A percentile compares a stretch with the other conserved stretches of the same genome.
phyloP scores from a whole-genome alignment of 2,888 invertebrate species.

The Drosophila nr. perissopoda region DNA sequence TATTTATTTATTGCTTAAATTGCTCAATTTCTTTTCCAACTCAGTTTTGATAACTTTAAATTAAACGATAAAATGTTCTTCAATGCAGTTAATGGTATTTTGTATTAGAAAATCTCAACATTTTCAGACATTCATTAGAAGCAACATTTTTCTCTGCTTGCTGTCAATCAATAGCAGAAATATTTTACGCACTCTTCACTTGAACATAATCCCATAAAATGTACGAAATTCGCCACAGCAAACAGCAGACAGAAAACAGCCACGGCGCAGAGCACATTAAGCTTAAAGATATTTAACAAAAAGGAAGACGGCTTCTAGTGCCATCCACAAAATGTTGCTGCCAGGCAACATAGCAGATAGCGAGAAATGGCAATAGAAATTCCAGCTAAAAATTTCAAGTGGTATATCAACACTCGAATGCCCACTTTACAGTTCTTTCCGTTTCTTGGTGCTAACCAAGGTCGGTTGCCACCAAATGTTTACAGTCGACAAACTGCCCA shows the following conservation, averaged over 20 bases:
- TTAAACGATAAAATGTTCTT: not conserved
- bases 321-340: conserved; percentile 31
- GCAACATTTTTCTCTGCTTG: conserved; percentile 3
- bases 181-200: conserved; percentile 21
- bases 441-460: conserved; percentile 7
- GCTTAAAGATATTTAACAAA: conserved; percentile 44
- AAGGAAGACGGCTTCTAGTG: conserved; percentile 9
- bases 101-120: not conserved
- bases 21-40: not conserved
- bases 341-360: conserved; percentile 33
- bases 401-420: conserved; percentile 50
- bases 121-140: not conserved
- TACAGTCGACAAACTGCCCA: not conserved
- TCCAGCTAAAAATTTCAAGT: conserved; percentile 45
- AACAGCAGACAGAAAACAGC: conserved; percentile 14
- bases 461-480: not conserved
- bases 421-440: conserved; percentile 18
- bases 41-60: not conserved
- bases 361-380: conserved; percentile 20
- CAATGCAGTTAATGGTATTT: not conserved
- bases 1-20: not conserved
- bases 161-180: conserved; percentile 46
- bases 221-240: conserved; percentile 20
- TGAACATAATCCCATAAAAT: conserved; percentile 26
- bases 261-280: conserved; percentile 30